A percentile compares a stretch with the other conserved stretches of the same genome.
These are phyloP conservation scores for Epirrhoe tristata DNA, from an alignment of 2,888 invertebrate species.

Conservation along the genomic window DNA sequence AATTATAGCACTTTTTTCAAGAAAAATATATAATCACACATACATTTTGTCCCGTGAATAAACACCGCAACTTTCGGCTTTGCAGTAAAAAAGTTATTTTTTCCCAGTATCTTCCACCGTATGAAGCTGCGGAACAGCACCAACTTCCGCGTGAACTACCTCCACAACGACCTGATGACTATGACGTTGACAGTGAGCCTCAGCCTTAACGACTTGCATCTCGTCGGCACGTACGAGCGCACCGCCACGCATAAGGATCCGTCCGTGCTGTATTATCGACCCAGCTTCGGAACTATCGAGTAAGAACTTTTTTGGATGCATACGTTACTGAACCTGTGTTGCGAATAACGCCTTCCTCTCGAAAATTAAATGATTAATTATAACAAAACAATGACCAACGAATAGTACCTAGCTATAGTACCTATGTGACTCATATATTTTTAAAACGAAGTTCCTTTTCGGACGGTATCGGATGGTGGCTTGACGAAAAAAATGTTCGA, in stretches of 20 bases:
- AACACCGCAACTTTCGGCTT: too few relatives aligned
- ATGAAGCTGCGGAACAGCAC: constrained; percentile 74
- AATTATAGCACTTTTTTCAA: too few relatives aligned
- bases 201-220: constrained; percentile 65
- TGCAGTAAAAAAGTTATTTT: neutral
- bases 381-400: too few relatives aligned
- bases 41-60: too few relatives aligned
- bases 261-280: constrained; percentile 57
- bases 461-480: too few relatives aligned
- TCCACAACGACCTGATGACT: constrained; percentile 58
- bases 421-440: too few relatives aligned
- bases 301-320: constrained; percentile 46
- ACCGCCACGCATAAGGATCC: constrained; percentile 51
- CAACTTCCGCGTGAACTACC: constrained; percentile 55
- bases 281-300: constrained; percentile 66
- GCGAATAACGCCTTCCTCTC: too few relatives aligned
- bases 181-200: constrained; percentile 56
- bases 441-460: too few relatives aligned
- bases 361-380: too few relatives aligned
- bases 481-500: too few relatives aligned
- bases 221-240: constrained; percentile 68
- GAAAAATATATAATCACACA: too few relatives aligned
- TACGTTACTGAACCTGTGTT: neutral
- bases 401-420: too few relatives aligned
- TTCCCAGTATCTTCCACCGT: constrained; percentile 70